A percentile compares a stretch with the other conserved stretches of the same genome.
These are phyloP conservation scores for Monomorium pharaonis DNA, from an alignment of 1,140 invertebrate genomes.

Conservation along the genomic window DNA sequence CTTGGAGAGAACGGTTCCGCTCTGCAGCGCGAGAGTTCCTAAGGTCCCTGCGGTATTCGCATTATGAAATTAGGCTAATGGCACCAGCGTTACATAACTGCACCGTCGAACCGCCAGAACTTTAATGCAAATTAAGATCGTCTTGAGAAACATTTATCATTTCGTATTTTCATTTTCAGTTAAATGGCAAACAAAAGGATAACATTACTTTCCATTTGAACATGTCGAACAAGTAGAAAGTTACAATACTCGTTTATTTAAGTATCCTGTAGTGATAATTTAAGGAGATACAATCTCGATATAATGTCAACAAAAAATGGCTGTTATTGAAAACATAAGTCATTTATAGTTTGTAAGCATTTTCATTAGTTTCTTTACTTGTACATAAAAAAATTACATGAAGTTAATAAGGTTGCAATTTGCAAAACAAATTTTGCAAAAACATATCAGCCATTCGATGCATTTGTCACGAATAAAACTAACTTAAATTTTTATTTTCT, in stretches of 20 bases:
- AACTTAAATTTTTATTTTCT: too few relatives aligned
- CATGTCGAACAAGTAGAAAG: not conserved
- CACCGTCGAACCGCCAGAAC: not conserved
- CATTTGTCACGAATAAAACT: too few relatives aligned
- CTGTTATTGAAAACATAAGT: too few relatives aligned
- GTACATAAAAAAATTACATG: too few relatives aligned
- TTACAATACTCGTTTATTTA: not conserved
- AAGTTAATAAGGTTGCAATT: too few relatives aligned
- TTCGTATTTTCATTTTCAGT: not conserved
- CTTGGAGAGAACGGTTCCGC: slow-evolving; percentile 37
- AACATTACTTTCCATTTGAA: not conserved
- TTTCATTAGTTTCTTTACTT: too few relatives aligned
- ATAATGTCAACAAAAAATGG: too few relatives aligned
- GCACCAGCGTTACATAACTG: slow-evolving; percentile 18
- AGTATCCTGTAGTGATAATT: not conserved
- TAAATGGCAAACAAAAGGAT: not conserved
- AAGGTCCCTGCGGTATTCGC: slow-evolving; percentile 28
- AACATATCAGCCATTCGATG: too few relatives aligned
- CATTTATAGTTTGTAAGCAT: too few relatives aligned
- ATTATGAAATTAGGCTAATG: slow-evolving; percentile 60
- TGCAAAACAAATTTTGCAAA: too few relatives aligned
- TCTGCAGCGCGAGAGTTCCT: slow-evolving; percentile 1
- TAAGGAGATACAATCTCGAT: not conserved
- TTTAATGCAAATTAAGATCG: slow-evolving; percentile 35
- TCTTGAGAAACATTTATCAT: slow-evolving; percentile 34